These are phyloP conservation scores for Hystrix cristata DNA, from an alignment of 2,113 vertebrate genomes.

Conservation along the genomic window DNA sequence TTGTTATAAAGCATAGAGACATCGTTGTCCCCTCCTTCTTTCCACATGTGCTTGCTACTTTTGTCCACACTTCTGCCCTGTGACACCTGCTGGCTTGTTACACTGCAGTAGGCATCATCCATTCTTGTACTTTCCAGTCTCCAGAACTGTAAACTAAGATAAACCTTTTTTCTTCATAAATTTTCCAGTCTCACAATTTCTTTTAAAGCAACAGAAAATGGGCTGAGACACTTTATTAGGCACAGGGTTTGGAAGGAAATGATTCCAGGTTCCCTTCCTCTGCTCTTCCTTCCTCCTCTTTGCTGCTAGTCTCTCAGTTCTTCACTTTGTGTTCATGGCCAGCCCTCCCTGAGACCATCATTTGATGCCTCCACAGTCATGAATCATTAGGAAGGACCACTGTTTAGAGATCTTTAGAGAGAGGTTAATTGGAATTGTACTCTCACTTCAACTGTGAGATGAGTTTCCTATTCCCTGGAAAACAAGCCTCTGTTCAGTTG, in stretches of 20 bases:
- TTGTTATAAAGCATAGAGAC: neutral
- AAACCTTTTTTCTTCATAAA: neutral
- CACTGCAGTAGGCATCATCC: neutral
- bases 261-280: neutral
- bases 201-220: neutral
- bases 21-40: neutral
- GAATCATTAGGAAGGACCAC: neutral
- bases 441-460: neutral
- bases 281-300: neutral
- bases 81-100: neutral
- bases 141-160: too few species aligned
- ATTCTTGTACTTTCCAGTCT: neutral
- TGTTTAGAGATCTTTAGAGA: neutral
- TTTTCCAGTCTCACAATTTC: neutral
- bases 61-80: rapidly evolving
- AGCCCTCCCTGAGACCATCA: neutral
- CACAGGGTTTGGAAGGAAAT: neutral
- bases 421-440: neutral
- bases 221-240: neutral
- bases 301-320: neutral
- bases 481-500: neutral
- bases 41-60: neutral
- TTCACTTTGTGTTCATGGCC: neutral
- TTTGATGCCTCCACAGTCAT: neutral
- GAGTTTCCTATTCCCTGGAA: neutral